Evolutionary conservation across 2,888 invertebrate species (phyloP).

Genomic region (Aromia moschata): DNA sequence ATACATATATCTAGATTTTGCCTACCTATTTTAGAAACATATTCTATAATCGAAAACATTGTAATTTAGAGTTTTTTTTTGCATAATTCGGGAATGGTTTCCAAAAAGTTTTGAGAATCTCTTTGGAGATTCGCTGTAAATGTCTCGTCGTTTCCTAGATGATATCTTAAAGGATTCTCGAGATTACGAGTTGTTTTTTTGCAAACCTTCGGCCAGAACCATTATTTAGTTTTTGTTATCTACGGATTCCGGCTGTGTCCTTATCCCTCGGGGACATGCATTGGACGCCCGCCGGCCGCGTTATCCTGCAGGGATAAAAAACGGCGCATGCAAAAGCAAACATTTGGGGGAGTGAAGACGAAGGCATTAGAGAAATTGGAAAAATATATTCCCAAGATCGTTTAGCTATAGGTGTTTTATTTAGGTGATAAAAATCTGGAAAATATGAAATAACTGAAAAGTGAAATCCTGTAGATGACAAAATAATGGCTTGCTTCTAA

Average conservation of each 20-base stretch:
- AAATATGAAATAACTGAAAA: too few relatives aligned
- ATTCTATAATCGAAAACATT: too few relatives aligned
- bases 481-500: too few relatives aligned
- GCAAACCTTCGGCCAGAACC: constrained; percentile 26
- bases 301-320: constrained; percentile 48
- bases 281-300: constrained; percentile 17
- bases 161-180: constrained; percentile 15
- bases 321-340: constrained; percentile 57
- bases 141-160: background rate
- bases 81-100: too few relatives aligned
- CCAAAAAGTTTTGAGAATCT: too few relatives aligned
- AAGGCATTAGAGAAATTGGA: constrained; percentile 53
- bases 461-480: too few relatives aligned
- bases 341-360: constrained; percentile 42
- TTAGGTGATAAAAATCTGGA: too few relatives aligned
- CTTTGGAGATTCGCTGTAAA: too few relatives aligned
- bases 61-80: too few relatives aligned
- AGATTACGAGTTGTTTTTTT: constrained; percentile 24
- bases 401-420: too few relatives aligned
- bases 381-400: constrained; percentile 49
- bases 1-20: too few relatives aligned
- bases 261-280: constrained; percentile 28
- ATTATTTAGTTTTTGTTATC: constrained; percentile 30
- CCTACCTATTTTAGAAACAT: too few relatives aligned
- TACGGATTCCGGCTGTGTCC: constrained; percentile 22